phyloP scores from a whole-genome alignment of 2,113 vertebrate genomes.

The Dinomys branickii region DNA sequence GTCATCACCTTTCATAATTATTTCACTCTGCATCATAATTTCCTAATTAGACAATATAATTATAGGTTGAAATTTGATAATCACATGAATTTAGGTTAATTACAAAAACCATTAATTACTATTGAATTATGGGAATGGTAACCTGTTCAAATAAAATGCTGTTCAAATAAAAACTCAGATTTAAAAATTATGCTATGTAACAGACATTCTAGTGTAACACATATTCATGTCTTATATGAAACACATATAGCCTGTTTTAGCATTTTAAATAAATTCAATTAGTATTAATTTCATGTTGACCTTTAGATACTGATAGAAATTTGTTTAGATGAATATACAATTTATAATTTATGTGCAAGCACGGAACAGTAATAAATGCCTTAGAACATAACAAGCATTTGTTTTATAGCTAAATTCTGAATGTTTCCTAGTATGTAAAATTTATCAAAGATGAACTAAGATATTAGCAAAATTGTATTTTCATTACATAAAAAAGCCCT shows the following conservation, averaged over 20 bases:
- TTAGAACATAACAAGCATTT: slow-evolving; percentile 4
- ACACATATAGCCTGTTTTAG: slow-evolving; percentile 7
- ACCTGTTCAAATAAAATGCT: slow-evolving; percentile 65
- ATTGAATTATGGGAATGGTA: slow-evolving; percentile 68
- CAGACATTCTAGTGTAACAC: slow-evolving; percentile 15
- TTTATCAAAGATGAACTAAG: slow-evolving; percentile 17
- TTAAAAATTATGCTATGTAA: slow-evolving; percentile 33
- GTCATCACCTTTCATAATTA: slow-evolving; percentile 80
- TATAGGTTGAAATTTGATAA: slow-evolving; percentile 76
- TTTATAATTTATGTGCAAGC: slow-evolving; percentile 53
- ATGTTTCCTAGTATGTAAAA: slow-evolving; percentile 38
- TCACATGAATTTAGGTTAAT: slow-evolving; percentile 80
- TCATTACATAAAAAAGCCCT: not conserved
- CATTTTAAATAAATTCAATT: slow-evolving; percentile 47
- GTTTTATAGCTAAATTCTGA: slow-evolving; percentile 23
- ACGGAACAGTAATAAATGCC: slow-evolving; percentile 28
- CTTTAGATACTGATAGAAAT: slow-evolving; percentile 44
- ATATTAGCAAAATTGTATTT: not conserved
- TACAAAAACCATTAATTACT: slow-evolving; percentile 77
- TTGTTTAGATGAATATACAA: slow-evolving; percentile 46
- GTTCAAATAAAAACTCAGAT: slow-evolving; percentile 41
- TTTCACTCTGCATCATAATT: slow-evolving; percentile 77
- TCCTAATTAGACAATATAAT: slow-evolving; percentile 76
- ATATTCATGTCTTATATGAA: slow-evolving; percentile 44
- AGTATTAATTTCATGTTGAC: slow-evolving; percentile 56